Percentiles rank a stretch among this genome's conserved stretches.
phyloP scores from a whole-genome alignment of 2,113 vertebrate genomes.

The Marcusenius ussheri region DNA sequence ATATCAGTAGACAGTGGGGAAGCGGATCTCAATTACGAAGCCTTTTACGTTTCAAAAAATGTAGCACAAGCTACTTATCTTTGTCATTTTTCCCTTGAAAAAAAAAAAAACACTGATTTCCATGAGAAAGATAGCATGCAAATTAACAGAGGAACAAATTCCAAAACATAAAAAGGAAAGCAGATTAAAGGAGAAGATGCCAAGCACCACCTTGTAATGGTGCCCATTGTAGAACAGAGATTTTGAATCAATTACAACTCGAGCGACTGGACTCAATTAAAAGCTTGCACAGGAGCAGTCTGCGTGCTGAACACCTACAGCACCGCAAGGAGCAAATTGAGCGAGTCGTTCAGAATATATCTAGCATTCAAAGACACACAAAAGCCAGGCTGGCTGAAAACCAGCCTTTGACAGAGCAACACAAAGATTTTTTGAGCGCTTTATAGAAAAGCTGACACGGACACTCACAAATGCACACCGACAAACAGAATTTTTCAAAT shows the following conservation, averaged over 20 bases:
- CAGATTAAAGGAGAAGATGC: slow-evolving; percentile 57
- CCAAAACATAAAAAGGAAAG: slow-evolving; percentile 85
- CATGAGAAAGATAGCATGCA: slow-evolving; percentile 95
- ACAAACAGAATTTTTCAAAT: slow-evolving; percentile 1
- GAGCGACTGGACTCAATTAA: slow-evolving; percentile 79
- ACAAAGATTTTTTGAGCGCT: slow-evolving; percentile 55
- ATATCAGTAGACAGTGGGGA: slow-evolving; percentile 92
- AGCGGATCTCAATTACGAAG: slow-evolving; percentile 83
- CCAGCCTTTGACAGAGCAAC: slow-evolving; percentile 54
- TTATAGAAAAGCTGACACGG: slow-evolving; percentile 24
- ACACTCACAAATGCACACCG: neutral
- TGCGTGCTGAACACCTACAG: slow-evolving; percentile 64
- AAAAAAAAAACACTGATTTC: slow-evolving; percentile 86
- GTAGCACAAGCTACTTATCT: slow-evolving; percentile 75
- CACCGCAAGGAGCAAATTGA: slow-evolving; percentile 66
- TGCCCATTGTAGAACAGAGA: slow-evolving; percentile 69
- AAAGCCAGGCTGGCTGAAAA: slow-evolving; percentile 61
- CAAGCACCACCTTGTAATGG: slow-evolving; percentile 82
- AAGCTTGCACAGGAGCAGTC: slow-evolving; percentile 63
- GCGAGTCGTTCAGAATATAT: slow-evolving; percentile 65
- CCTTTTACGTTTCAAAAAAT: slow-evolving; percentile 84
- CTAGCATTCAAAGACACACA: slow-evolving; percentile 66
- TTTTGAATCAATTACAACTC: slow-evolving; percentile 87
- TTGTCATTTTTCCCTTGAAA: slow-evolving; percentile 49
- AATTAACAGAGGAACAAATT: slow-evolving; percentile 90